A percentile compares a stretch with the other conserved stretches of the same genome.
Conservation (phyloP, 2,113 vertebrate genomes). For the Pedetes capensis region DNA sequence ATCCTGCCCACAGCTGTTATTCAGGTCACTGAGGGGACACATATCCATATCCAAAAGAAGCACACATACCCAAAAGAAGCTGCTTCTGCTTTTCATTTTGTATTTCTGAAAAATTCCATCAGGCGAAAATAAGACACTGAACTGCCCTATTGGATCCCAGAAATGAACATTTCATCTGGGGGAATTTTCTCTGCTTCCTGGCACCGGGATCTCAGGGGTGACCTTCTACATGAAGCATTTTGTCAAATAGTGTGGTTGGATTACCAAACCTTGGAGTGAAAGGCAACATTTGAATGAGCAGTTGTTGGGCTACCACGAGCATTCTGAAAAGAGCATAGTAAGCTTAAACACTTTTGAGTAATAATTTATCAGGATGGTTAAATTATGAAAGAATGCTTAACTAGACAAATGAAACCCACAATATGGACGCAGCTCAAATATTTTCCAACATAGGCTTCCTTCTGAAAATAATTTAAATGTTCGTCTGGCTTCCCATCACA, state of each 20-base stretch:
- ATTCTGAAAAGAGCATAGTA: slow-evolving; percentile 29
- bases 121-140: neutral
- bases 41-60: too few relatives aligned
- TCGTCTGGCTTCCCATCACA: slow-evolving; percentile 54
- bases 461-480: slow-evolving; percentile 65
- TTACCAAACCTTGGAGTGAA: slow-evolving; percentile 2
- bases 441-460: slow-evolving; percentile 64
- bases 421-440: slow-evolving; percentile 42
- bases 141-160: neutral
- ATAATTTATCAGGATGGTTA: slow-evolving; percentile 43
- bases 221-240: neutral
- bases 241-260: neutral
- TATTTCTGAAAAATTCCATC: neutral
- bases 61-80: too few relatives aligned
- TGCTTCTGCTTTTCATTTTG: neutral
- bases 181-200: neutral
- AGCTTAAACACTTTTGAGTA: slow-evolving; percentile 51
- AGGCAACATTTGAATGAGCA: neutral
- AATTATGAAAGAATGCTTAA: slow-evolving; percentile 56
- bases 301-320: neutral
- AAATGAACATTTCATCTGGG: neutral
- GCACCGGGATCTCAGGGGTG: neutral
- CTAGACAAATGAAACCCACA: slow-evolving; percentile 53
- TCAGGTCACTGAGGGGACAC: slow-evolving; percentile 29
- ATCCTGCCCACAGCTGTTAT: slow-evolving; percentile 6